Percentiles rank a stretch among this genome's conserved stretches.
phyloP scores from a whole-genome alignment of 2,113 vertebrate genomes.

The Symphodus melops region DNA sequence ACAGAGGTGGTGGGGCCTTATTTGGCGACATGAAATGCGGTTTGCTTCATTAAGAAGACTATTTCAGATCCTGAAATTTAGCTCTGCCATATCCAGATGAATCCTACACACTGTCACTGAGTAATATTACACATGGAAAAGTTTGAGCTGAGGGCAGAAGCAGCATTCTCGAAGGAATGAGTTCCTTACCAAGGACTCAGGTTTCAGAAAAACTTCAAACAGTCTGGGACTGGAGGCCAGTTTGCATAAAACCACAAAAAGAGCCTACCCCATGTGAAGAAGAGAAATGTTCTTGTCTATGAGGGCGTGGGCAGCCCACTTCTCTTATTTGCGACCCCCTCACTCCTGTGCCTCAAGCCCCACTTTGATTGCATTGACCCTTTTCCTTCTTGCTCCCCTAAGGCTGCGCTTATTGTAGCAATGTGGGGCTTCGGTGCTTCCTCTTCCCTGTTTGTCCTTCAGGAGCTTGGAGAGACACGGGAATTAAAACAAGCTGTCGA shows the following conservation, averaged over 20 bases:
- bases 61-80: constrained; percentile 30
- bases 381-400: constrained; percentile 69
- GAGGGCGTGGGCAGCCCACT: constrained; percentile 52
- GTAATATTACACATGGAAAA: constrained; percentile 38
- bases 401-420: constrained; percentile 69
- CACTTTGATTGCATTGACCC: constrained; percentile 73
- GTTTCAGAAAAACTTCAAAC: constrained; percentile 58
- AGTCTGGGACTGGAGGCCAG: constrained; percentile 27
- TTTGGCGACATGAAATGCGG: constrained; percentile 51
- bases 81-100: constrained; percentile 29
- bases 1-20: constrained; percentile 26
- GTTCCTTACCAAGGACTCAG: constrained; percentile 31
- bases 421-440: constrained; percentile 65
- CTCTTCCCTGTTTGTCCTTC: constrained; percentile 74
- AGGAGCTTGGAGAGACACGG: constrained; percentile 57
- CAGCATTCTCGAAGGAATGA: constrained; percentile 16
- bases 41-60: constrained; percentile 40
- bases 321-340: constrained; percentile 62
- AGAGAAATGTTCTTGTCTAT: constrained; percentile 50
- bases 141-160: constrained; percentile 36
- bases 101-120: constrained; percentile 19
- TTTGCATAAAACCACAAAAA: constrained; percentile 58
- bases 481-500: constrained; percentile 82
- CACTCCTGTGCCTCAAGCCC: constrained; percentile 56
- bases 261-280: constrained; percentile 57